Base-by-base conservation (phyloP, 2,888 invertebrate genomes). In the Sminthurinus aureus region DNA sequence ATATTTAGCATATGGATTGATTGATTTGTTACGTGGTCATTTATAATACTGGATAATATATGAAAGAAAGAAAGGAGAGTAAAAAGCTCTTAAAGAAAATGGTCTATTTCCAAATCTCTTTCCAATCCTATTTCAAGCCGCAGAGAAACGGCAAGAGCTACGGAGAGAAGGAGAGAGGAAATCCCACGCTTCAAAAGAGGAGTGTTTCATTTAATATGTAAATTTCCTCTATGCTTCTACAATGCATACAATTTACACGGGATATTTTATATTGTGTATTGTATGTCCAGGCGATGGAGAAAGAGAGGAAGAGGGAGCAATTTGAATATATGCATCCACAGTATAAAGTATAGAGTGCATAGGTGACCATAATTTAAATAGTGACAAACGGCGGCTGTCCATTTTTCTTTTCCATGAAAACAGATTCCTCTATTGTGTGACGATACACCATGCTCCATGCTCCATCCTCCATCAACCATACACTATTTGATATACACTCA, bases 171-270 rank as follows among this genome's bases (percentile, higher is more conserved):
- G 18, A 20, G 51, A 50, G 75, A 51, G 75, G 52, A 75, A 75
- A 38, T 75, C 75, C 75, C 75, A 75, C 75, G 75, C 75, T 75
- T 75, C 18, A 75, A 75, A 24, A 66, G 51, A 79, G 38, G 79
- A 79, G n/a, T 79, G 66, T 79, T 66, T 79, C 22, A 79, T 79
- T 79, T 79, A 79, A 79, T 79, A 79, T 79, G 79, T 67, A 79
- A 79, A 79, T 79, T n/a, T 75, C 22, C 51, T 38, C 38, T 38
- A 6, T 38, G 6, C 38, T 38, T 6, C n/a, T n/a, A n/a, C n/a
- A n/a, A n/a, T n/a, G n/a, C n/a, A n/a, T n/a, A n/a, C n/a, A n/a
- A n/a, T n/a, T n/a, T n/a, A n/a, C n/a, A n/a, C n/a, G n/a, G n/a
- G n/a, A n/a, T n/a, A n/a, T n/a, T n/a, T n/a, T n/a, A n/a, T n/a